Conservation (phyloP, 2,888 invertebrate genomes). For the Alviniconcha strummeri region DNA sequence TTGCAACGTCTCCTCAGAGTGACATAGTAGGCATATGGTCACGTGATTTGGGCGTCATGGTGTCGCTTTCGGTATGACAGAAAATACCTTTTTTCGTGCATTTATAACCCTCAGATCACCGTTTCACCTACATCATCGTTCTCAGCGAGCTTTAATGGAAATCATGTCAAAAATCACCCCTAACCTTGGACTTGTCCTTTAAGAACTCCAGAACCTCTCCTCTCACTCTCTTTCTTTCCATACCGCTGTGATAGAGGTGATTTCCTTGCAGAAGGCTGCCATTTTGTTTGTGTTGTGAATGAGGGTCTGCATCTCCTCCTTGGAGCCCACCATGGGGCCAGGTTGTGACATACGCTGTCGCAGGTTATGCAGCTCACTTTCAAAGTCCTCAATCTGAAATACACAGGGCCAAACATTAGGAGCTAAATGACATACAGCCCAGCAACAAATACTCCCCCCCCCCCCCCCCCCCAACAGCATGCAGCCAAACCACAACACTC, state of each 20-base stretch:
- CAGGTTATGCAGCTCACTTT: constrained; percentile 80
- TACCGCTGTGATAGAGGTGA: constrained; percentile 77
- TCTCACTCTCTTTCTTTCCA: no score
- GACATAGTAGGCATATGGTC: no score
- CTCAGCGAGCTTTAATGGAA: no score
- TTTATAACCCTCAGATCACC: no score
- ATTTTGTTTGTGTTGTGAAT: constrained; percentile 77
- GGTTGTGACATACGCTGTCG: constrained; percentile 77
- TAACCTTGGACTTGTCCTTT: not conserved
- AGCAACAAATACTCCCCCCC: not conserved
- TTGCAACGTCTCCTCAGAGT: no score
- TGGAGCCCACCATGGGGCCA: constrained; percentile 76
- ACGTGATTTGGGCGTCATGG: no score
- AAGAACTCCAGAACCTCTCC: not conserved
- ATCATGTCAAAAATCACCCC: no score
- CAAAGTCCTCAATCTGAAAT: constrained; percentile 75
- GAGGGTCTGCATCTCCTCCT: constrained; percentile 77
- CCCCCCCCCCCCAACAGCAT: no score
- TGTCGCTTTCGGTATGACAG: no score
- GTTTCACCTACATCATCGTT: no score
- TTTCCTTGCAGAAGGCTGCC: constrained; percentile 79
- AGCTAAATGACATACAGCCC: not conserved
- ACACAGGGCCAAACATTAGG: not conserved
- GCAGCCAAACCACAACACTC: no score
- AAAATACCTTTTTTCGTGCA: no score